phyloP scores from a whole-genome alignment of 1,140 invertebrate genomes.

The Drosophila sproati region DNA sequence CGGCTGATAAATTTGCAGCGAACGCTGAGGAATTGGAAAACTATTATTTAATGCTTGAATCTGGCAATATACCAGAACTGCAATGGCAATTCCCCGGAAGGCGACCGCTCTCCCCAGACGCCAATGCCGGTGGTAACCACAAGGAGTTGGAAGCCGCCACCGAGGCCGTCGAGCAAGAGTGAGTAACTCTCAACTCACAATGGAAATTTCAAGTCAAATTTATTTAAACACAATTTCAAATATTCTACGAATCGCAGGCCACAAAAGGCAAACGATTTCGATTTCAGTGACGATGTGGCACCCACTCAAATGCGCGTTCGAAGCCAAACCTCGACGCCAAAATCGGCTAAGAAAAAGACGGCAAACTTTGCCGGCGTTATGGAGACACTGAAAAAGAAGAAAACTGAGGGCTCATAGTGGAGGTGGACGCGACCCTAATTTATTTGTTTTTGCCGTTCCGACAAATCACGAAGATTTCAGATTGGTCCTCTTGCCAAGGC shows the following conservation, averaged over 20 bases:
- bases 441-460: too few relatives aligned
- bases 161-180: conserved; percentile 68
- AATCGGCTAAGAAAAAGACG: conserved; percentile 88
- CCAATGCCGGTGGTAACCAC: conserved; percentile 38
- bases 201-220: background rate
- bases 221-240: background rate
- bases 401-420: conserved; percentile 68
- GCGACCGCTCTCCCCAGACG: conserved; percentile 85
- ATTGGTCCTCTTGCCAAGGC: too few relatives aligned
- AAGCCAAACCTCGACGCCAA: conserved; percentile 85
- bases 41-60: conserved; percentile 75
- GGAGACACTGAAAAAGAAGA: conserved; percentile 85
- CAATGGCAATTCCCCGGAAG: conserved; percentile 87
- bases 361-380: conserved; percentile 87
- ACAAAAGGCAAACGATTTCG: conserved; percentile 86
- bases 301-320: conserved; percentile 85
- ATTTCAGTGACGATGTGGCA: conserved; percentile 87
- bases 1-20: conserved; percentile 65
- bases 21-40: conserved; percentile 86
- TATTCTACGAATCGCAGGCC: conserved; percentile 67
- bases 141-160: conserved; percentile 60
- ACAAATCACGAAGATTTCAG: too few relatives aligned
- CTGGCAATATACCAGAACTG: conserved; percentile 85
- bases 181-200: conserved; percentile 8
- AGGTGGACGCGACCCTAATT: too few relatives aligned